Conservation (phyloP, 2,797 vertebrate species). For the Pipistrellus pygmaeus region DNA sequence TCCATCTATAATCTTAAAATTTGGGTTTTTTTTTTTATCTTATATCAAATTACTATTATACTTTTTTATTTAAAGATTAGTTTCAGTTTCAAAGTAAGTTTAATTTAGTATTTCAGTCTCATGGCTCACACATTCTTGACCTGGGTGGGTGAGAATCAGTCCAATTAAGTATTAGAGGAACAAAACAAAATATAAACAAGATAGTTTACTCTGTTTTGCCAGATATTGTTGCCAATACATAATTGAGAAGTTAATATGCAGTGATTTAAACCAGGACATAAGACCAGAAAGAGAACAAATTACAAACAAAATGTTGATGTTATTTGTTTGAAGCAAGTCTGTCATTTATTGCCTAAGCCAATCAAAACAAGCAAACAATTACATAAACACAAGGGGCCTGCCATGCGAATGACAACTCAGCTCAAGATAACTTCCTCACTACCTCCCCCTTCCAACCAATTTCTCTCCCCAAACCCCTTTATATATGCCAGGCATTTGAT, state of each 20-base stretch:
- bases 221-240: background rate
- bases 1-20: background rate
- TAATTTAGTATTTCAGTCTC: slow-evolving; percentile 24
- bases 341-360: background rate
- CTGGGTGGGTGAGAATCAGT: background rate
- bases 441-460: background rate
- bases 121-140: background rate
- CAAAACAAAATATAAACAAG: background rate
- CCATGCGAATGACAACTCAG: background rate
- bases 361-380: background rate
- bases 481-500: background rate
- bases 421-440: background rate
- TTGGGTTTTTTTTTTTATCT: background rate
- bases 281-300: background rate
- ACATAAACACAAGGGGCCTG: background rate
- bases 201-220: background rate
- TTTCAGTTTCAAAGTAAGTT: slow-evolving; percentile 61
- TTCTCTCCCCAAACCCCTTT: background rate
- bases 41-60: background rate
- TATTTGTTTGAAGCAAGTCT: background rate
- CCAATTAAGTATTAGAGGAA: background rate
- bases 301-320: background rate
- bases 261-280: background rate
- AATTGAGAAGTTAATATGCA: background rate
- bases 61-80: slow-evolving; percentile 57